Evolutionary conservation across 2,113 vertebrate species (phyloP), one percentile per base, ranked within the genome.

Genomic region (Onychostruthus taczanowskii): DNA sequence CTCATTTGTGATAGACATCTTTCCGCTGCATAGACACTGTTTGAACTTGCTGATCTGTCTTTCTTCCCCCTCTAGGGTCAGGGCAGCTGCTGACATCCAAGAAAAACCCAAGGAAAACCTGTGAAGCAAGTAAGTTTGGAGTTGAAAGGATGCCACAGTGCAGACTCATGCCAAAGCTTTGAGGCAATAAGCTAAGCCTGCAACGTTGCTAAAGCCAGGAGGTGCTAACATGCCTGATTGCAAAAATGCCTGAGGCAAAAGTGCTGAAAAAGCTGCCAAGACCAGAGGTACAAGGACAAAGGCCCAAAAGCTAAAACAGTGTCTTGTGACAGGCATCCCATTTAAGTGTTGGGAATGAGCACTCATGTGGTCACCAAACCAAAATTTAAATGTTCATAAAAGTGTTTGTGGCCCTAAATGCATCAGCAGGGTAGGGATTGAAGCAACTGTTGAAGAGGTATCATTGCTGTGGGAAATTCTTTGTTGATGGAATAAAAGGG

Each of bases 1-100:
- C 82, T 94, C 90, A 81, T 84, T 67, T 75, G 72, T 53, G 94
- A 97, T 89, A 96, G 85, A 89, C 47, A 93, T 93, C 95, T 96
- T 95, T 86, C 31, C 95, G 90, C 85, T 87, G 85, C 83, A 89
- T 61, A 89, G 90, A 78, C 86, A 78, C 41, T 90, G 92, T 93
- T 84, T 93, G 88, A 95, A 95, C 92, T 92, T 94, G 92, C 90
- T 94, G 63, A 93, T 90, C 87, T 74, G 79, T 61, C 90, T 93
- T 85, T 61, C 87, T 90, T 77, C n/a, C 31, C 43, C 62, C 83
- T 28, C 44, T 81, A 81, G 86, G 76, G 85, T 90, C 72, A 84
- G 75, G 88, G 63, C 82, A 90, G 43, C 66, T 95, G 93, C 95
- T 95, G 96, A 96, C 94, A 93, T 95, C 87, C 91, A 82, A 24